A percentile compares a stretch with the other conserved stretches of the same genome.
Conservation (phyloP, 2,113 vertebrate genomes). For the Syngnathoides biaculeatus region DNA sequence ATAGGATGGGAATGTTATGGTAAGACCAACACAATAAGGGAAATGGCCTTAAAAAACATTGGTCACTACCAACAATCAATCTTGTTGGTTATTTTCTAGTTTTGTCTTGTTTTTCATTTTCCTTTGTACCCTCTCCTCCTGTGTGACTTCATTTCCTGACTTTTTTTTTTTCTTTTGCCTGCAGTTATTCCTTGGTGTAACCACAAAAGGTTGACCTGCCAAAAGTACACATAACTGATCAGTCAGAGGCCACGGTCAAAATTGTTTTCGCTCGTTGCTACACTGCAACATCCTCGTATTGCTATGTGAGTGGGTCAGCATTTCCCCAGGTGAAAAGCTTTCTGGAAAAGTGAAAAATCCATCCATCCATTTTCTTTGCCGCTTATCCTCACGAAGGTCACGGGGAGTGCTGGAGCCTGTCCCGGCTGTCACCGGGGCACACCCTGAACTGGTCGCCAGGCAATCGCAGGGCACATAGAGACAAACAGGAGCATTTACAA, state of each 20-base stretch:
- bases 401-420: too few relatives aligned
- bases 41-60: background rate
- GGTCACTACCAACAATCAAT: background rate
- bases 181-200: conserved; percentile 3
- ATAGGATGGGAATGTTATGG: too few relatives aligned
- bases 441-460: too few relatives aligned
- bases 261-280: background rate
- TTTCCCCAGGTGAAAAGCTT: background rate
- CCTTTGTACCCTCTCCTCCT: background rate
- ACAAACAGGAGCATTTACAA: too few relatives aligned
- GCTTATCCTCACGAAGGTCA: too few relatives aligned
- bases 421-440: too few relatives aligned
- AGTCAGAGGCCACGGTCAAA: conserved; percentile 5
- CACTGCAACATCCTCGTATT: background rate
- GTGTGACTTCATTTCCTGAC: background rate
- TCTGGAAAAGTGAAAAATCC: background rate
- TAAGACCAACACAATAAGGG: background rate
- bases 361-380: too few relatives aligned
- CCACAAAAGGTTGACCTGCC: background rate
- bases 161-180: background rate
- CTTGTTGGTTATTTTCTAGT: background rate
- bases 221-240: background rate
- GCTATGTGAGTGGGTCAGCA: background rate
- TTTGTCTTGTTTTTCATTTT: background rate
- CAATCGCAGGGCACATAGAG: too few relatives aligned